Evolutionary conservation across 1,140 invertebrate genomes (phyloP), one percentile per base, ranked within the genome.

Genomic region (Drosophila athabasca): DNA sequence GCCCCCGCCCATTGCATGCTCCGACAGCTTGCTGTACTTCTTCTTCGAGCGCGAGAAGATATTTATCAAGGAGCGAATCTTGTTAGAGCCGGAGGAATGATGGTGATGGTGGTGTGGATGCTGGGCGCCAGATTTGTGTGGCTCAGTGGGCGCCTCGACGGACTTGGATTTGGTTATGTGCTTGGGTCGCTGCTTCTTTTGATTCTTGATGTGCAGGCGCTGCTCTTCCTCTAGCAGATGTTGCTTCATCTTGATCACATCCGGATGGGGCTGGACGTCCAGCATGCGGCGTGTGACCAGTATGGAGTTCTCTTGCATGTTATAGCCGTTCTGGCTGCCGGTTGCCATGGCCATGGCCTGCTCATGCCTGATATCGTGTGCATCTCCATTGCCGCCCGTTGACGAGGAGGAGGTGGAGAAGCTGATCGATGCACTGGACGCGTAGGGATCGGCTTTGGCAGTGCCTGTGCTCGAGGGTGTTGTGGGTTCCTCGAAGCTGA

Each of bases 241-340:
- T 39, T 84, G 41, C 31, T 91, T 85, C 90, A 90, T 89, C 54
- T 90, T 76, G 8, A 91, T 85, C 13, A 91, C 90, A 57, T 90
- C 88, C 46, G 90, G 84, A 62, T 91, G 81, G 0, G 87, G 90
- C 24, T 91, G 84, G 0, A 91, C 83, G 19, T 91, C 90, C 22
- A 67, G 78, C 74, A 91, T 80, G 2, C 89, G 82, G 0, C 90
- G 68, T 7, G 79, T 66, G 7, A 76, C 50, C 52, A 91, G 15
- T 45, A 91, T 81, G 3, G 65, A 75, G 45, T 85, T 85, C 62
- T 80, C 68, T 8, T 85, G 81, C 3, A 76, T 49, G 17, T 68
- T 54, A 1, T 67, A 66, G 29, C 69, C 79, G 35, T 72, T 76
- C 17, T 59, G 35, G 35, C 43, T 43, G 9, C 2, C 31, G 17